Conservation (phyloP, 2,888 invertebrate species). For the Amphipyra tragopoginis region DNA sequence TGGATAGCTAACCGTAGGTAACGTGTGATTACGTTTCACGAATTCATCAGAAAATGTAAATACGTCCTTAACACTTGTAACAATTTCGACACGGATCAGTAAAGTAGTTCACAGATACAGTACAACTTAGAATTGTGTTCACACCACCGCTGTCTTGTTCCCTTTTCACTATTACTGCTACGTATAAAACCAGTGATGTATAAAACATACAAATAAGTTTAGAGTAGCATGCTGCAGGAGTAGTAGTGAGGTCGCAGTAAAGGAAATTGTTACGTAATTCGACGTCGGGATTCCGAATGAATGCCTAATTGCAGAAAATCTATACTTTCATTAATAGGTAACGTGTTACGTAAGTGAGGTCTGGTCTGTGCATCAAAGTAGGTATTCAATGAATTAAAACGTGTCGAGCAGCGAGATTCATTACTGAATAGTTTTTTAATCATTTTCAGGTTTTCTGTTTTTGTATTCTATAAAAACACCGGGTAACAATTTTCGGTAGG, state of each 20-base stretch:
- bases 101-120: too few species aligned
- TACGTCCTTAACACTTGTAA: neutral
- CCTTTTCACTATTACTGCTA: constrained; percentile 25
- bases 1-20: too few species aligned
- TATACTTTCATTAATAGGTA: neutral
- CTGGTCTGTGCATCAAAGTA: neutral
- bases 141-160: constrained; percentile 21
- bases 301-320: neutral
- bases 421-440: neutral
- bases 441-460: too few species aligned
- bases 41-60: too few species aligned
- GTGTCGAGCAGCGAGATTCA: neutral
- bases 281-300: too few species aligned
- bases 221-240: constrained; percentile 27
- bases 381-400: neutral
- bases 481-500: too few species aligned
- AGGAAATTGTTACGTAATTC: too few species aligned
- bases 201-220: constrained; percentile 43
- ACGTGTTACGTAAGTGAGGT: constrained; percentile 21
- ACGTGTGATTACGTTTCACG: too few species aligned
- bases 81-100: neutral
- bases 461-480: too few species aligned
- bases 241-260: too few species aligned
- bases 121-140: constrained; percentile 9
- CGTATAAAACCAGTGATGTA: constrained; percentile 45